Conservation (phyloP, 2,113 vertebrate species). For the Solea solea region DNA sequence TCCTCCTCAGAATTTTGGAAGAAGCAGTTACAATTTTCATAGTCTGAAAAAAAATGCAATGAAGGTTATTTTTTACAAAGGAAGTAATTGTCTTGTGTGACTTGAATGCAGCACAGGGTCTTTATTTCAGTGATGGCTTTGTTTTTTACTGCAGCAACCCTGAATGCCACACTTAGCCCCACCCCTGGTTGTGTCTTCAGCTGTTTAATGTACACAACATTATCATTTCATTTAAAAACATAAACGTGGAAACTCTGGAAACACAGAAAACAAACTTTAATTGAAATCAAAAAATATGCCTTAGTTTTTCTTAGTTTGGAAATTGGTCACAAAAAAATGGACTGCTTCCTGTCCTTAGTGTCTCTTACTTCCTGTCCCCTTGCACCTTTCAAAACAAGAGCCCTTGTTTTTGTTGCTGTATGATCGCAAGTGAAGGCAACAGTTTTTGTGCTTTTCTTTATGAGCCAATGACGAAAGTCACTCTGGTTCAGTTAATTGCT, state of each 20-base stretch:
- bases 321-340: background rate
- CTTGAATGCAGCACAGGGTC: no score
- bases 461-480: background rate
- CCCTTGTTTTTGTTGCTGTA: slow-evolving; percentile 62
- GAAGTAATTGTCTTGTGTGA: no score
- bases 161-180: background rate
- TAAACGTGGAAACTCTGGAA: background rate
- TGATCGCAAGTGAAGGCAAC: slow-evolving; percentile 76
- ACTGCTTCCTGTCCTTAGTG: slow-evolving; percentile 11
- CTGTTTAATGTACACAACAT: background rate
- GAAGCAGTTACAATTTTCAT: background rate
- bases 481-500: background rate
- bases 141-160: background rate
- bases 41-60: background rate
- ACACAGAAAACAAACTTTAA: background rate
- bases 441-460: slow-evolving; percentile 13
- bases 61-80: background rate
- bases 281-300: background rate
- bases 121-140: no score
- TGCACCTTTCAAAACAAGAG: slow-evolving; percentile 36
- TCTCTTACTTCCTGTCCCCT: slow-evolving; percentile 26
- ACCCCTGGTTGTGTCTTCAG: background rate
- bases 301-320: background rate
- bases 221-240: background rate
- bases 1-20: background rate